A percentile compares a stretch with the other conserved stretches of the same genome.
Conservation (phyloP, 2,113 vertebrate genomes). For the Brachypteracias leptosomus region DNA sequence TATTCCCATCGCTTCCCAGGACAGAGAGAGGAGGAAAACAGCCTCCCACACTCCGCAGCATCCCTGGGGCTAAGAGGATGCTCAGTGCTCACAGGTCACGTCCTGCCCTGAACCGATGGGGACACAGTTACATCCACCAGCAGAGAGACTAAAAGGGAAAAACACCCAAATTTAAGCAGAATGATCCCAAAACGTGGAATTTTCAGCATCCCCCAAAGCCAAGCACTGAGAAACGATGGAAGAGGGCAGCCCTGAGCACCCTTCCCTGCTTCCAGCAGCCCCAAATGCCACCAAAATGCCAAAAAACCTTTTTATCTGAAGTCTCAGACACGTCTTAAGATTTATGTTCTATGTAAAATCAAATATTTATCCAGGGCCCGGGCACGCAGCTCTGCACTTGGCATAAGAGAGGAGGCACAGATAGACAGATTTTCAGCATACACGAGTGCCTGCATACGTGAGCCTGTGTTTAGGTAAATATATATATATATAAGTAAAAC, state of each 20-base stretch:
- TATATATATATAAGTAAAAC: background rate
- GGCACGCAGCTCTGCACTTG: background rate
- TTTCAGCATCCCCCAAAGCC: background rate
- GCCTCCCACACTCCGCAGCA: fast-evolving
- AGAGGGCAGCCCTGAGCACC: background rate
- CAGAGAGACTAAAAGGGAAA: too few relatives aligned
- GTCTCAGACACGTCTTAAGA: fast-evolving
- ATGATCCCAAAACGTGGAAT: fast-evolving
- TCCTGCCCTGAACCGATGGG: fast-evolving
- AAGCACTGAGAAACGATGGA: fast-evolving
- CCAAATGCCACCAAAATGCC: fast-evolving
- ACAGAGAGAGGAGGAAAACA: background rate
- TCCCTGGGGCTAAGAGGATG: background rate
- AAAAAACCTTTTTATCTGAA: background rate
- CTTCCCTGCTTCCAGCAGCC: background rate
- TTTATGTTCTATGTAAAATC: background rate
- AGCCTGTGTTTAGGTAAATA: background rate
- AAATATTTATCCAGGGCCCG: background rate
- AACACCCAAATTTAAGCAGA: background rate
- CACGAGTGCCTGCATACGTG: background rate
- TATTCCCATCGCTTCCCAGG: fast-evolving
- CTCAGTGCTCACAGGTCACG: fast-evolving
- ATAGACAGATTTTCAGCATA: background rate
- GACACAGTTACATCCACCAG: fast-evolving
- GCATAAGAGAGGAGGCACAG: background rate